Evolutionary conservation across 37 sponge, comb jelly and placozoan genomes (phyloP), one percentile per base, ranked within the genome.

Genomic region (Ephydatia muelleri): DNA sequence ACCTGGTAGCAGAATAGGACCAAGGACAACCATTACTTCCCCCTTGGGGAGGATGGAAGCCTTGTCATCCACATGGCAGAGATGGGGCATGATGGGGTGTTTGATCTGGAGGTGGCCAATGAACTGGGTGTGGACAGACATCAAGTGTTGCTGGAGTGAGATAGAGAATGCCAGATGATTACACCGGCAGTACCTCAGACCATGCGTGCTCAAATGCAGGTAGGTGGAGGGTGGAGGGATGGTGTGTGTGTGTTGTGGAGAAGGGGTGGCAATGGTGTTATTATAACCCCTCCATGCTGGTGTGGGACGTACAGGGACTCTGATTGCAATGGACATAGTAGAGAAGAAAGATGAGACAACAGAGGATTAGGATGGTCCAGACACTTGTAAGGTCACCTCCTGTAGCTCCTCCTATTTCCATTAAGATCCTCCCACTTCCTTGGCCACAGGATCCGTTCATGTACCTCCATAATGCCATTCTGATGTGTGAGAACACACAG

Each of bases 331-430:
- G n/a, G 90, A 93, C 80, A 75, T 93, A 19, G 40, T 64, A 16
- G 70, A 68, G 0, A 78, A 68, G 49, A 66, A 83, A 74, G 31
- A 77, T 89, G 81, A 89, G 93, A 76, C 31, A 43, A 32, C 86
- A 93, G 81, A 77, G 93, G 31, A 86, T 89, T 85, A 81, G 81
- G 77, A 89, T 93, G 93, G 87, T 89, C 33, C 90, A 89, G 78
- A 77, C 93, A 49, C 67, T 33, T 49, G 90, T 93, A 49, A 43
- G 64, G 86, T 83, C 26, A 57, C 57, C 19, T 67, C n/a, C n/a
- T n/a, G n/a, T n/a, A n/a, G n/a, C n/a, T n/a, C n/a, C n/a, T n/a
- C n/a, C n/a, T n/a, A n/a, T n/a, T n/a, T n/a, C n/a, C n/a, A n/a
- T n/a, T n/a, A n/a, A 21, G 38, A 11, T 40, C 43, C 76, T 39